Evolutionary conservation across 2,113 vertebrate species (phyloP).

Genomic region (cat (Felis catus)): F.catus_Fca126_mat1.0 CM031412.1:58218001-58218500

Average conservation of each 20-base stretch:
- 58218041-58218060: not conserved
- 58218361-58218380: not conserved
- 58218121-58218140: not conserved
- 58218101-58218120: not conserved
- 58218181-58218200: not conserved
- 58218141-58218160: not conserved
- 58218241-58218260: not conserved
- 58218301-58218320: not conserved
- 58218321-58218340: not conserved
- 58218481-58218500: not conserved
- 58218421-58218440: not conserved
- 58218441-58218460: not conserved
- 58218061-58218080: not conserved
- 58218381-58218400: not conserved
- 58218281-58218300: not conserved
- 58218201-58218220: not conserved
- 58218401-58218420: not conserved
- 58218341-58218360: not conserved
- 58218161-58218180: not conserved
- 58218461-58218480: not conserved
- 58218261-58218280: not conserved
- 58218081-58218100: not conserved
- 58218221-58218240: not conserved
- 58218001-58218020: not conserved
- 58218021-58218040: not conserved